phyloP scores from a whole-genome alignment of 2,797 vertebrate species.

The Coracias cyanogaster region DNA sequence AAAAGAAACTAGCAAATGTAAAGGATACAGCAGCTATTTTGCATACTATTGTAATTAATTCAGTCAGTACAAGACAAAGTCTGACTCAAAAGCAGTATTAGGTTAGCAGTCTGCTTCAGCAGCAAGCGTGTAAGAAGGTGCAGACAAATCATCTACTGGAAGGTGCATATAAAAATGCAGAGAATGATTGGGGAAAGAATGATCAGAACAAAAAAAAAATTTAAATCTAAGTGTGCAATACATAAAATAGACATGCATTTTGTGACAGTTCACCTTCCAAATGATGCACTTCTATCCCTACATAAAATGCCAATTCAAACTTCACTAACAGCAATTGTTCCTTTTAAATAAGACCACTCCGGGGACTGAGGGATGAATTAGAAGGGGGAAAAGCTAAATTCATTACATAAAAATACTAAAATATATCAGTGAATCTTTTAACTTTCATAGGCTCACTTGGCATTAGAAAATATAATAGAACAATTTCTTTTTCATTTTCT shows the following conservation, averaged over 20 bases:
- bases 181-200: not conserved
- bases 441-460: not conserved
- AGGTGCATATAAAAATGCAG: not conserved
- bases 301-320: not conserved
- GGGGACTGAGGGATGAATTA: not conserved
- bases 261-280: not conserved
- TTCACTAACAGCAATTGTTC: not conserved
- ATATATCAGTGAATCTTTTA: not conserved
- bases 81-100: not conserved
- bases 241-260: not conserved
- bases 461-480: not conserved
- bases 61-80: not conserved
- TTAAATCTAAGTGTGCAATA: not conserved
- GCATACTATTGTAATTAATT: not conserved
- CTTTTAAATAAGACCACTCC: not conserved
- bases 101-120: not conserved
- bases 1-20: not conserved
- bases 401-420: not conserved
- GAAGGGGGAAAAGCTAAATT: fast-evolving
- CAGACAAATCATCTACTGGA: not conserved
- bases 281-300: not conserved
- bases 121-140: not conserved
- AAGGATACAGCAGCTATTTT: not conserved
- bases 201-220: not conserved
- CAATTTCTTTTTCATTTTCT: not conserved